Evolutionary conservation across 2,113 vertebrate species (phyloP).

Genomic region (Mormoops blainvillei): DNA sequence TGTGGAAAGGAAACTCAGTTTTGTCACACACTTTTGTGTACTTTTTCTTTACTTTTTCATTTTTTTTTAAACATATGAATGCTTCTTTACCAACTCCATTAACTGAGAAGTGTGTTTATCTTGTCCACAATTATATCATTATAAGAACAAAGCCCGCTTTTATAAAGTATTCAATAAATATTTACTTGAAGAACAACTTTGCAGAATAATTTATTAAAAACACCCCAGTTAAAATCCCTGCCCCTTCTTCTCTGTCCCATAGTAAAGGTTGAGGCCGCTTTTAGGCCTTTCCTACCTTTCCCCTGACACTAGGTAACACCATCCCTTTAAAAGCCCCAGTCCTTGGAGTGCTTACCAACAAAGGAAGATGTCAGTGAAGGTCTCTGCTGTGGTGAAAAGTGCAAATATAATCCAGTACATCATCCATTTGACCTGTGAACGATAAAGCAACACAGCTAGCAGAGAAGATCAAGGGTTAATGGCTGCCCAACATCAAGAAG

Average conservation of each 20-base stretch:
- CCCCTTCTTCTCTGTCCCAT: background rate
- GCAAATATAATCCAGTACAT: slow-evolving; percentile 99
- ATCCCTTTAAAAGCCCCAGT: background rate
- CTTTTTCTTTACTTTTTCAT: background rate
- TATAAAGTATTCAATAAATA: background rate
- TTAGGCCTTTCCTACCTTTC: background rate
- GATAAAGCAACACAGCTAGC: slow-evolving; percentile 39
- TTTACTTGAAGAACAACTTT: background rate
- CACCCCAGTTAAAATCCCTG: background rate
- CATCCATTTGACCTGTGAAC: slow-evolving; percentile 97
- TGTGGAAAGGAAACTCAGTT: background rate
- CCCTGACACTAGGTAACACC: background rate
- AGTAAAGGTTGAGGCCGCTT: background rate
- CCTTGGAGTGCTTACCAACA: slow-evolving; percentile 90
- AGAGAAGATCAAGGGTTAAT: background rate
- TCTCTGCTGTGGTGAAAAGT: slow-evolving; percentile 94
- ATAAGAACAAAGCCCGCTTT: background rate
- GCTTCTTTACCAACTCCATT: background rate
- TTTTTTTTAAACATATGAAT: background rate
- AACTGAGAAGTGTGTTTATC: background rate
- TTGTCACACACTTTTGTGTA: background rate
- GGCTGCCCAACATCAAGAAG: background rate
- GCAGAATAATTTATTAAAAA: background rate
- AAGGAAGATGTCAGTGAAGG: slow-evolving; percentile 97
- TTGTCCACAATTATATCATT: background rate